phyloP scores from a whole-genome alignment of 2,888 invertebrate species.

The Drosophila barbarae region DNA sequence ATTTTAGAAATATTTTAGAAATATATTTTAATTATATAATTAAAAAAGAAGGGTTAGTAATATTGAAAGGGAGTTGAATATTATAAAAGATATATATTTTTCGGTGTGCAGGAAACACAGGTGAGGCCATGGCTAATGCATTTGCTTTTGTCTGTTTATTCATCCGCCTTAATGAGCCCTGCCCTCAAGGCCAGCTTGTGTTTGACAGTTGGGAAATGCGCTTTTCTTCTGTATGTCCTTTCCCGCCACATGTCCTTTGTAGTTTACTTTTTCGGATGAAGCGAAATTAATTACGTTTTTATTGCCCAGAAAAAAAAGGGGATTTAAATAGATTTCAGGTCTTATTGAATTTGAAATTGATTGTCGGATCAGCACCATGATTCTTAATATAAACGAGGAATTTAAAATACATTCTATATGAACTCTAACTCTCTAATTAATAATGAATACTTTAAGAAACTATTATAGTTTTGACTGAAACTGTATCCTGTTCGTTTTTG shows the following conservation, averaged over 20 bases:
- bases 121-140: conserved; percentile 28
- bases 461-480: background rate
- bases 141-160: conserved; percentile 37
- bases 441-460: background rate
- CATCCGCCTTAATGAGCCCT: conserved; percentile 56
- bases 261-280: conserved; percentile 18
- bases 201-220: conserved; percentile 53
- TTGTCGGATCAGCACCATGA: background rate
- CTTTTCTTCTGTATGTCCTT: conserved; percentile 17
- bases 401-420: background rate
- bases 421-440: too few species aligned
- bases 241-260: conserved; percentile 6
- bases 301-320: background rate
- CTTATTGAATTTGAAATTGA: conserved; percentile 1
- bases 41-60: fast-evolving
- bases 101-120: conserved; percentile 6
- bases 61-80: background rate
- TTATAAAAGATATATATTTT: background rate
- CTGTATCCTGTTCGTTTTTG: background rate
- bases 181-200: conserved; percentile 47
- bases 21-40: background rate
- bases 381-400: background rate
- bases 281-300: conserved; percentile 46
- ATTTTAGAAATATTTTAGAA: background rate
- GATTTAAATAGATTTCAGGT: conserved; percentile 4